Evolutionary conservation across 2,113 vertebrate genomes (phyloP).

Genomic region (Mionectes macconnelli): DNA sequence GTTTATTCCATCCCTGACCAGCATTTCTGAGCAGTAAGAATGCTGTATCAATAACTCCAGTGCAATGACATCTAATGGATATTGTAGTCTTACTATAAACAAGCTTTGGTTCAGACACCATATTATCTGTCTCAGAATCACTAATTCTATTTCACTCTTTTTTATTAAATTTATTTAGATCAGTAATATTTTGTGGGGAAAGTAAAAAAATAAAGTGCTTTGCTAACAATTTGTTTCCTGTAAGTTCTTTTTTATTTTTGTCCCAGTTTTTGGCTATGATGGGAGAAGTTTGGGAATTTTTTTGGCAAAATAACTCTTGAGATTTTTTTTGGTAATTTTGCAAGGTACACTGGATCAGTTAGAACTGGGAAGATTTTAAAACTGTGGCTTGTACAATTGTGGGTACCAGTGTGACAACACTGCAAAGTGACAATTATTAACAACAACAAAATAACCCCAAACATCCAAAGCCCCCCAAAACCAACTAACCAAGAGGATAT

Average conservation of each 20-base stretch:
- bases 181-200: not conserved
- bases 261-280: not conserved
- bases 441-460: not conserved
- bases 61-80: not conserved
- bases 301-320: not conserved
- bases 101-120: not conserved
- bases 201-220: not conserved
- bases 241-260: not conserved
- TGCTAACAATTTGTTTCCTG: not conserved
- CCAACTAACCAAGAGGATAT: not conserved
- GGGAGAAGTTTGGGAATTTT: not conserved
- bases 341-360: not conserved
- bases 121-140: not conserved
- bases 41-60: not conserved
- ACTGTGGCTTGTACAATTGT: not conserved
- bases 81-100: not conserved
- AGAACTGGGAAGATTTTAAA: not conserved
- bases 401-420: not conserved
- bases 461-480: fast-evolving
- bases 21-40: not conserved
- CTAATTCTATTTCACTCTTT: not conserved
- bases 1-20: constrained; percentile 11
- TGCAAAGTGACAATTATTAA: not conserved
- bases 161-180: not conserved
- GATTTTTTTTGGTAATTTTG: not conserved